Evolutionary conservation across 2,888 invertebrate species (phyloP), one percentile per base, ranked within the genome.

Genomic region (Caenorhabditis sp.): DNA sequence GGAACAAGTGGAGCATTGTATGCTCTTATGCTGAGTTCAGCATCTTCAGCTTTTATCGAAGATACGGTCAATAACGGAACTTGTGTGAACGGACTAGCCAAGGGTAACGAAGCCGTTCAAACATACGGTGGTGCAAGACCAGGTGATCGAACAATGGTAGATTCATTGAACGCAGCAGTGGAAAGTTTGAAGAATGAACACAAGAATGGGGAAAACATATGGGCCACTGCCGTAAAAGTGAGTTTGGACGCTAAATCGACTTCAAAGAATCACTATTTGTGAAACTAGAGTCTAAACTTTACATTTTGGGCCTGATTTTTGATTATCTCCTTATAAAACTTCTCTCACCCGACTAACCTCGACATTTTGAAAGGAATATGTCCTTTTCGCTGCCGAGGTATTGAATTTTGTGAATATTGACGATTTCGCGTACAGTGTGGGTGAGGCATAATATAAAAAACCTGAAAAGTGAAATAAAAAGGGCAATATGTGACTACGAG

Each of bases 101-200:
- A 57, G 3, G 84, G 80, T 3, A 77, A 78, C 14, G 68, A 79
- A 31, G 76, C 81, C n/a, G 68, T 85, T 8, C 73, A 78, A 62
- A 89, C 88, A 73, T 93, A 93, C 84, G 92, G 93, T 1, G 91
- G 92, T 60, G 93, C 93, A 0, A 90, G 91, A 79, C 90, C 91
- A 1, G 93, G 93, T 0, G 92, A 93, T 84, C 90, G 93, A 78
- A 93, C 93, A 26, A 92, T 93, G 92, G 92, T 93, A 31, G 83
- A 83, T 65, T 69, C 83, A 10, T 63, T 83, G 64, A 25, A 72
- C 38, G 79, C 83, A 12, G 26, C 26, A 2, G 56, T 56, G 8
- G 1, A 56, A 17, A 12, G 2, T 17, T 26, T 56, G 26, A 56
- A 56, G 17, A 36, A 66, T 20, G 57, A 23, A 17, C 31, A 21